Evolutionary conservation across 2,888 invertebrate genomes (phyloP).

Genomic region (Latheticus oryzae): DNA sequence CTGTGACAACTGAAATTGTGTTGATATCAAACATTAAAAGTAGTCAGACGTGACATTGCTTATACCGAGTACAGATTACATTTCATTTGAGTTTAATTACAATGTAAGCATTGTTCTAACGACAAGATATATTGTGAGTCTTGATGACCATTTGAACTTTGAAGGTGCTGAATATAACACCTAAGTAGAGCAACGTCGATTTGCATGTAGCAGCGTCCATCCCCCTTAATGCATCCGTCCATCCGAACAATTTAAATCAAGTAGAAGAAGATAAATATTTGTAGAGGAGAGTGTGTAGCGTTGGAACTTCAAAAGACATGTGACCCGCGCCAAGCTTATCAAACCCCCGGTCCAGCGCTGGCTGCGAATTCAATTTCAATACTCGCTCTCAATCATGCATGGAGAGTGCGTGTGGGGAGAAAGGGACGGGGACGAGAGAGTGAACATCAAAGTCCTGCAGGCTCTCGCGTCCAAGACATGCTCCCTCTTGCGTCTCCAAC

Average conservation of each 20-base stretch:
- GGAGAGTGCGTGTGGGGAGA: constrained; percentile 56
- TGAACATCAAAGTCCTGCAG: constrained; percentile 60
- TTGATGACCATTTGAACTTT: too few relatives aligned
- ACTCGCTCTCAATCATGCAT: constrained; percentile 66
- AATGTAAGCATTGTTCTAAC: too few relatives aligned
- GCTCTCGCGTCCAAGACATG: constrained; percentile 57
- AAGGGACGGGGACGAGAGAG: constrained; percentile 49
- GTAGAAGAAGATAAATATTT: constrained; percentile 56
- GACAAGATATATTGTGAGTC: too few relatives aligned
- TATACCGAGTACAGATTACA: too few relatives aligned
- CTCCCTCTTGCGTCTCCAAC: constrained; percentile 41
- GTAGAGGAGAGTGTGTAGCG: constrained; percentile 49
- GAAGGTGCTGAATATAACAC: too few relatives aligned
- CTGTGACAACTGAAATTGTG: too few relatives aligned
- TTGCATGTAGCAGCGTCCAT: too few relatives aligned
- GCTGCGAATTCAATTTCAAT: constrained; percentile 67
- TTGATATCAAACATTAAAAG: too few relatives aligned
- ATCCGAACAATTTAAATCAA: constrained; percentile 56
- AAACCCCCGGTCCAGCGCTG: constrained; percentile 56
- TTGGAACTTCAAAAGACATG: constrained; percentile 54
- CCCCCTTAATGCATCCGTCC: constrained; percentile 51
- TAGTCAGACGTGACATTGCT: too few relatives aligned
- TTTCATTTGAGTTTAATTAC: too few relatives aligned
- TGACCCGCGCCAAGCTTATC: constrained; percentile 58
- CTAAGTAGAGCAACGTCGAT: too few relatives aligned